Evolutionary conservation across 2,888 invertebrate species (phyloP), one percentile per base, ranked within the genome.

Genomic region (Suillia variegata): DNA sequence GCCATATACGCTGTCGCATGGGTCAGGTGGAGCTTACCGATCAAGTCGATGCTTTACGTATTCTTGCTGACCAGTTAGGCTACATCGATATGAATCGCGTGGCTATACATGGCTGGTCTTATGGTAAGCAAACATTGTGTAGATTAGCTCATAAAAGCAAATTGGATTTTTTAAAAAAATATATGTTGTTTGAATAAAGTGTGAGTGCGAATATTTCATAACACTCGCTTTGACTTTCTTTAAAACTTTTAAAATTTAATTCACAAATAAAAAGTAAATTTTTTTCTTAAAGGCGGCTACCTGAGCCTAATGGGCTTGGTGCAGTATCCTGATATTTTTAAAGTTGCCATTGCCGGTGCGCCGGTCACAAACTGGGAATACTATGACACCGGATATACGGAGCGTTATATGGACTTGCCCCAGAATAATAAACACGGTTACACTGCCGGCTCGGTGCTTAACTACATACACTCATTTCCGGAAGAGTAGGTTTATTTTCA

Each of bases 311-410:
- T 98, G 88, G 97, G 94, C 1, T 84, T 99, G 48, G 93, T 94
- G 62, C 95, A 96, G 66, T 89, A 94, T 77, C 95, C 97, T 0
- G 90, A 96, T 73, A 85, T 96, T 63, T 98, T 98, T 84, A 96
- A 96, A 85, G 91, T 95, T 71, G 94, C 96, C 63, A 92, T 98
- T 66, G 97, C 98, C 52, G 98, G 98, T 55, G 98, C 98, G 12
- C 98, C 98, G 0, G 98, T 99, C 2, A 96, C 97, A 10, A 93
- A 93, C 77, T 99, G 99, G 98, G 88, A 90, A 65, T 87, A 96
- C 57, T 99, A 99, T 84, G 99, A 99, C 83, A 98, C 98, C 0
- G 98, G 97, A 13, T 99, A 99, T 84, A 98, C 97, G 55, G 99
- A 99, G 84, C 87, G 98, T 38, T 99, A 98, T 83, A 95, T 99